These are phyloP conservation scores for Agrypnus murinus DNA, from an alignment of 2,888 invertebrate species.

Conservation along the genomic window DNA sequence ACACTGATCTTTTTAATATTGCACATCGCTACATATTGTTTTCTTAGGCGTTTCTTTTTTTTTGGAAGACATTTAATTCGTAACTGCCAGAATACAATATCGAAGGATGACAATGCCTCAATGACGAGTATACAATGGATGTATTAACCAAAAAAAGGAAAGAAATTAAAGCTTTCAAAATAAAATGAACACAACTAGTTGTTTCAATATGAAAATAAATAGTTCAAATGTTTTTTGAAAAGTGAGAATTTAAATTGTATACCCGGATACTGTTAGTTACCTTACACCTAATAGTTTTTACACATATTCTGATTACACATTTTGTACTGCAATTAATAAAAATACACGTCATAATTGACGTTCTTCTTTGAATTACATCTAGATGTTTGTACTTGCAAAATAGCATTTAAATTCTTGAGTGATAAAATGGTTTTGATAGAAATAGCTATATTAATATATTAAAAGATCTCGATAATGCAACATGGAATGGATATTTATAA, in stretches of 20 bases:
- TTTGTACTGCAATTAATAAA: slow-evolving; percentile 71
- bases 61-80: slow-evolving; percentile 51
- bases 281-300: slow-evolving; percentile 53
- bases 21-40: slow-evolving; percentile 53
- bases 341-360: slow-evolving; percentile 68
- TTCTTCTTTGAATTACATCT: slow-evolving; percentile 60
- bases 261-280: slow-evolving; percentile 45
- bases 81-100: slow-evolving; percentile 52
- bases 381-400: slow-evolving; percentile 57
- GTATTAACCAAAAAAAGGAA: slow-evolving; percentile 8
- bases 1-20: slow-evolving; percentile 41
- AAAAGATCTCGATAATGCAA: slow-evolving; percentile 10
- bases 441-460: background rate
- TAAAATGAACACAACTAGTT: slow-evolving; percentile 8
- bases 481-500: slow-evolving; percentile 13
- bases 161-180: slow-evolving; percentile 23
- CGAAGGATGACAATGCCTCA: slow-evolving; percentile 43
- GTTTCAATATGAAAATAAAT: slow-evolving; percentile 22
- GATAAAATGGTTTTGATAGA: slow-evolving; percentile 14
- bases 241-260: slow-evolving; percentile 38
- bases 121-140: slow-evolving; percentile 41
- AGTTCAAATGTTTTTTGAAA: background rate
- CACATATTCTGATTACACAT: slow-evolving; percentile 59
- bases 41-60: slow-evolving; percentile 43
- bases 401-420: slow-evolving; percentile 59